A percentile compares a stretch with the other conserved stretches of the same genome.
These are phyloP conservation scores for Tetramorium simillimum DNA, from an alignment of 1,140 invertebrate genomes.

Conservation along the genomic window DNA sequence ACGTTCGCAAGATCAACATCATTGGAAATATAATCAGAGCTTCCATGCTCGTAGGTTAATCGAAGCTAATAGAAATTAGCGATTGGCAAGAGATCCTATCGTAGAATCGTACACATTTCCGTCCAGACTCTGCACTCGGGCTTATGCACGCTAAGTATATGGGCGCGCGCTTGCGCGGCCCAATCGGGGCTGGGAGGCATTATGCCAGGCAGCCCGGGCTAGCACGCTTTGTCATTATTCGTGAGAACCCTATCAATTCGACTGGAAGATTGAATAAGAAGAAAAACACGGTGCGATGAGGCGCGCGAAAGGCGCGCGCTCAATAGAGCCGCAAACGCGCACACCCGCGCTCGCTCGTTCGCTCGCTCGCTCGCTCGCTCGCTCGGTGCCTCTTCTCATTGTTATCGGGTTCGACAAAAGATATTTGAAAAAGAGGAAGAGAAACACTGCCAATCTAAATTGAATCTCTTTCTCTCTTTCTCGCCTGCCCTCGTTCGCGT, in stretches of 20 bases:
- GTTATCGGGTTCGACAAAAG: conserved; percentile 46
- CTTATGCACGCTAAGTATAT: background rate
- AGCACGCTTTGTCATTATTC: conserved; percentile 54
- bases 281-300: conserved; percentile 46
- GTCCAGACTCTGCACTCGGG: background rate
- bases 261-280: conserved; percentile 48
- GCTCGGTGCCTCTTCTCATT: conserved; percentile 17
- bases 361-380: background rate
- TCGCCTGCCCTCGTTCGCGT: conserved; percentile 40
- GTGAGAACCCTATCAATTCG: conserved; percentile 50
- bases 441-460: conserved; percentile 61
- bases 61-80: background rate
- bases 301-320: conserved; percentile 21
- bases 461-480: conserved; percentile 51
- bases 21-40: background rate
- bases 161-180: conserved; percentile 19
- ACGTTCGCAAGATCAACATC: background rate
- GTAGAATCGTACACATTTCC: conserved; percentile 10
- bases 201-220: conserved; percentile 47
- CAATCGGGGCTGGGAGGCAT: conserved; percentile 26
- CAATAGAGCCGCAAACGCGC: conserved; percentile 47
- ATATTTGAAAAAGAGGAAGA: conserved; percentile 52
- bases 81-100: background rate
- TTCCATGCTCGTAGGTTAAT: conserved; percentile 7
- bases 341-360: background rate